These are phyloP conservation scores for Leptinotarsa undecemlineata DNA, from an alignment of 1,140 invertebrate species.

Conservation along the genomic window DNA sequence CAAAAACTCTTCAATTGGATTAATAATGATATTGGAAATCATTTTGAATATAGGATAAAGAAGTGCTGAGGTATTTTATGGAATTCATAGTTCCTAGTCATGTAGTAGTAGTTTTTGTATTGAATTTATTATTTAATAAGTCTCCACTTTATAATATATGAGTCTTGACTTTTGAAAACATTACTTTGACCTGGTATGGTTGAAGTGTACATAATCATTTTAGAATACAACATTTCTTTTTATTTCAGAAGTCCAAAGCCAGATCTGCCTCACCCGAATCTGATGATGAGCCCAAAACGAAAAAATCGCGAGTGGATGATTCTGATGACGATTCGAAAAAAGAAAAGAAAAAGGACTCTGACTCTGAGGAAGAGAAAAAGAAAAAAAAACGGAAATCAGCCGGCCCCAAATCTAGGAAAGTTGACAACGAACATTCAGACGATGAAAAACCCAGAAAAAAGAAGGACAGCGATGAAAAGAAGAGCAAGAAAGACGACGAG, in stretches of 20 bases:
- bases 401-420: conserved; percentile 29
- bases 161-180: no score
- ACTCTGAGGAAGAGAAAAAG: conserved; percentile 37
- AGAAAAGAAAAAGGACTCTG: conserved; percentile 44
- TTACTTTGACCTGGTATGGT: not conserved
- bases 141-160: no score
- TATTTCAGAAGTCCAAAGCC: conserved; percentile 37
- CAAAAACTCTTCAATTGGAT: no score
- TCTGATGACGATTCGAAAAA: conserved; percentile 43
- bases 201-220: not conserved
- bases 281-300: conserved; percentile 39
- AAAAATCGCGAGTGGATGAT: conserved; percentile 37
- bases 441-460: conserved; percentile 39
- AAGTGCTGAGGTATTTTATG: no score
- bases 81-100: no score
- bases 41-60: no score
- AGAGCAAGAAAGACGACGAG: conserved; percentile 27
- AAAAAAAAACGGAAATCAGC: conserved; percentile 31
- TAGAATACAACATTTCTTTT: conserved; percentile 8
- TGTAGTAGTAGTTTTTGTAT: no score
- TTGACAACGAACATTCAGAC: conserved; percentile 32
- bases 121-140: no score
- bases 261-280: conserved; percentile 37
- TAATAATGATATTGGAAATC: no score
- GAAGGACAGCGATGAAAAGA: conserved; percentile 30